Conservation (phyloP, 2,797 vertebrate genomes). For the Psittacula echo region DNA sequence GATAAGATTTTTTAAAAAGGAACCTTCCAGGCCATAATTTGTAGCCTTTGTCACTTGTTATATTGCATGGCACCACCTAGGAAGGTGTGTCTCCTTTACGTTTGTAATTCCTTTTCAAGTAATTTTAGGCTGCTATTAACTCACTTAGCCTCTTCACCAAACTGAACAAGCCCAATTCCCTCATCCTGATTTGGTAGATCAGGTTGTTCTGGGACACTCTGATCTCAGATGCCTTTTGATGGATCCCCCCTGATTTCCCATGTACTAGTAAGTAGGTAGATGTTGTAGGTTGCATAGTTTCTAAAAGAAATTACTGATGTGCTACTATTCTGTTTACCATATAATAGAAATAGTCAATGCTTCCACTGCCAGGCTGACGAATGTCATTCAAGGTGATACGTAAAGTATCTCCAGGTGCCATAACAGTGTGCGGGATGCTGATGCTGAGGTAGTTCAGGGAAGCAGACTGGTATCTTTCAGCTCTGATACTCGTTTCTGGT, state of each 20-base stretch:
- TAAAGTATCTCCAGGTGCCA: slow-evolving; percentile 66
- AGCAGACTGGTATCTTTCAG: slow-evolving; percentile 41
- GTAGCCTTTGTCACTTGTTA: neutral
- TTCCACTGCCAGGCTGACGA: slow-evolving; percentile 15
- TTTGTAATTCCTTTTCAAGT: neutral
- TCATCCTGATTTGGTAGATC: neutral
- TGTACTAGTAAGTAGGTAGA: neutral
- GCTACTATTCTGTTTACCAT: slow-evolving; percentile 58
- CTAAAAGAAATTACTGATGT: neutral
- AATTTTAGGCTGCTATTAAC: neutral
- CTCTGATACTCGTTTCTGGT: slow-evolving; percentile 26
- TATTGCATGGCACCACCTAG: neutral
- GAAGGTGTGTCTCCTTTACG: neutral
- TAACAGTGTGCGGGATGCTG: slow-evolving; percentile 44
- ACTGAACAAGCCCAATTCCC: neutral
- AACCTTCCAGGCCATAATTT: neutral
- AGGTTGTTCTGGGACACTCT: neutral
- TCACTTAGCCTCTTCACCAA: neutral
- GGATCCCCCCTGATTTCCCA: neutral
- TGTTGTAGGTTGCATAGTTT: neutral
- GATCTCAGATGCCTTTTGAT: neutral
- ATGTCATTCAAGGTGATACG: slow-evolving; percentile 61
- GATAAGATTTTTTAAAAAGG: neutral
- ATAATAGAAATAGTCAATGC: slow-evolving; percentile 74
- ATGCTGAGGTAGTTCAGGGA: slow-evolving; percentile 70